A percentile compares a stretch with the other conserved stretches of the same genome.
These are phyloP conservation scores for Ceyx margarethae DNA, from an alignment of 2,113 vertebrate genomes.

Conservation along the genomic window DNA sequence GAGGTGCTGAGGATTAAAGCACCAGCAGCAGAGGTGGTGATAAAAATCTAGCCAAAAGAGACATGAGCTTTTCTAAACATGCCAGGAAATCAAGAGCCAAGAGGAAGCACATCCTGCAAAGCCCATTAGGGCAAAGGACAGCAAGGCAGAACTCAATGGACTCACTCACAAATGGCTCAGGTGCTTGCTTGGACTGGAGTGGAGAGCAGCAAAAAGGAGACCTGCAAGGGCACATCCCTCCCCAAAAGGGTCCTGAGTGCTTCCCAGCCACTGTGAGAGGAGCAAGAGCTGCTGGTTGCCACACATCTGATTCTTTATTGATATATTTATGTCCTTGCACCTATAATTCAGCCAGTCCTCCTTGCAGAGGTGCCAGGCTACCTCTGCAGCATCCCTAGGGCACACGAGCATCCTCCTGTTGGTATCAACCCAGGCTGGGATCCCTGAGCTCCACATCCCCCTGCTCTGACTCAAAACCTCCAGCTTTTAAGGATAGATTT, in stretches of 20 bases:
- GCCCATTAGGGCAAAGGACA: not conserved
- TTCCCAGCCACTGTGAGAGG: not conserved
- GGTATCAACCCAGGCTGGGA: not conserved
- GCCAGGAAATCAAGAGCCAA: not conserved
- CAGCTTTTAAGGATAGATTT: not conserved
- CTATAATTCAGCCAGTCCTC: not conserved
- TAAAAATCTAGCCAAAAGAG: not conserved
- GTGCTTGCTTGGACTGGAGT: not conserved
- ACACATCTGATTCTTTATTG: not conserved
- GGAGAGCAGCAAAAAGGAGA: not conserved
- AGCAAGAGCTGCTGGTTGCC: not conserved
- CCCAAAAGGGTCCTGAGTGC: not conserved
- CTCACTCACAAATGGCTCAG: not conserved
- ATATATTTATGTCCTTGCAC: not conserved
- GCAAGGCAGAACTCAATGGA: not conserved
- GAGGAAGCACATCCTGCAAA: slow-evolving; percentile 23
- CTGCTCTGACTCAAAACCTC: not conserved
- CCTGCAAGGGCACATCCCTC: not conserved
- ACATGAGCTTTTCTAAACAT: not conserved
- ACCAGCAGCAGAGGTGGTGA: not conserved
- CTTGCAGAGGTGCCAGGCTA: not conserved
- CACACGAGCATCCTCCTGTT: accelerated
- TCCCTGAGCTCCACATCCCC: not conserved
- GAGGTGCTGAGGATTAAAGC: not conserved
- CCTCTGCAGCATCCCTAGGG: accelerated